phyloP scores from a whole-genome alignment of 1,140 invertebrate species.

The Drosophila nikananu region DNA sequence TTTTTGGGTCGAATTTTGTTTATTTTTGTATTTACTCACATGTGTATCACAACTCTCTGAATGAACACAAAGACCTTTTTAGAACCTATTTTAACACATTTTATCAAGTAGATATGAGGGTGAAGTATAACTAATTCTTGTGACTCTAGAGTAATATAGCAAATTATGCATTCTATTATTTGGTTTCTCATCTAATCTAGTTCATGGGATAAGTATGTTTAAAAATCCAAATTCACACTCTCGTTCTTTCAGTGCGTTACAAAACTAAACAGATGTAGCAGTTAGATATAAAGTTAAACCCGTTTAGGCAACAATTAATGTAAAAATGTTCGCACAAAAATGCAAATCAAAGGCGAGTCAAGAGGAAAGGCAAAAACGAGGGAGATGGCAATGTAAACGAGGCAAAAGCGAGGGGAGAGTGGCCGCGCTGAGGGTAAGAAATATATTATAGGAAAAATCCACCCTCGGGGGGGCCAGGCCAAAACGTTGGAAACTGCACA shows the following conservation, averaged over 20 bases:
- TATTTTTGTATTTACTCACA: background rate
- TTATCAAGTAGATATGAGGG: background rate
- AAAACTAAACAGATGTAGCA: conserved; percentile 31
- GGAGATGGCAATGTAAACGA: conserved; percentile 16
- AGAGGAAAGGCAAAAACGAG: conserved; percentile 24
- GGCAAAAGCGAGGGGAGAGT: background rate
- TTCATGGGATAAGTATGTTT: too few relatives aligned
- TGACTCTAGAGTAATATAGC: background rate
- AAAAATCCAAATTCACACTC: background rate
- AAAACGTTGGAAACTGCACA: conserved; percentile 52
- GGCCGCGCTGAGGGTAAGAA: conserved; percentile 30
- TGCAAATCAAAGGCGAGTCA: conserved; percentile 57
- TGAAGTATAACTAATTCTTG: background rate
- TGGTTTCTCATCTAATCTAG: too few relatives aligned
- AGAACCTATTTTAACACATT: conserved; percentile 4
- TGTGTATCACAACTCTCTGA: background rate
- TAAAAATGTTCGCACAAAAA: conserved; percentile 48
- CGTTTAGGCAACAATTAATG: conserved; percentile 69
- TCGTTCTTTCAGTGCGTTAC: conserved; percentile 3
- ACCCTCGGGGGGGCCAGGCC: conserved; percentile 44
- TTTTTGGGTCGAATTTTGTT: background rate
- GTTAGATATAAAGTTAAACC: conserved; percentile 41
- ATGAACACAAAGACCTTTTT: background rate
- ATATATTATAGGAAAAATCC: conserved; percentile 71
- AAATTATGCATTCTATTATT: background rate